These are phyloP conservation scores for Crocidura indochinensis DNA, from an alignment of 2,797 vertebrate genomes.

Conservation along the genomic window DNA sequence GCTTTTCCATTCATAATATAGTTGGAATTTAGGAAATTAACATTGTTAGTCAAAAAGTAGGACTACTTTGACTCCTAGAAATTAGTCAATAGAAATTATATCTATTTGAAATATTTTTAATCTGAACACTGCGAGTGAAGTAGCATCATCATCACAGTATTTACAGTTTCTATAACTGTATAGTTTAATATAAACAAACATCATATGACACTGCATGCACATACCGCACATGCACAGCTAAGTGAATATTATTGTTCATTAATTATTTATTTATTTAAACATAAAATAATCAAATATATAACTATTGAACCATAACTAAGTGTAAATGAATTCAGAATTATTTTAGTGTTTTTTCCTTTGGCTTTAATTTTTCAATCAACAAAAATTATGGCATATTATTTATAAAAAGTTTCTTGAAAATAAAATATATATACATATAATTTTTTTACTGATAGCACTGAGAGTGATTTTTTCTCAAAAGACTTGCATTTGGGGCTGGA, in stretches of 20 bases:
- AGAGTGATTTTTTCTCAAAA: constrained; percentile 30
- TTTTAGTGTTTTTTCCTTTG: not conserved
- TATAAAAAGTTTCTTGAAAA: too few relatives aligned
- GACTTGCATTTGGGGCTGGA: constrained; percentile 31
- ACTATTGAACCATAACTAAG: constrained; percentile 18
- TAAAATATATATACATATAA: too few relatives aligned
- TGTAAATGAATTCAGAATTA: not conserved
- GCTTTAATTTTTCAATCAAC: too few relatives aligned
- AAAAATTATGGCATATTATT: too few relatives aligned
- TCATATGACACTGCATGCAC: not conserved
- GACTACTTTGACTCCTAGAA: not conserved
- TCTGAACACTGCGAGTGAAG: not conserved
- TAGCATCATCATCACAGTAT: not conserved
- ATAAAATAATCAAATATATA: constrained; percentile 4
- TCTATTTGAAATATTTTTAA: not conserved
- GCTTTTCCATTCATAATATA: not conserved
- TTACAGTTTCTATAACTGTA: not conserved
- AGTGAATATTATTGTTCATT: not conserved
- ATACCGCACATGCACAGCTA: not conserved
- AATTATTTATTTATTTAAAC: constrained; percentile 32
- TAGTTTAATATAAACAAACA: not conserved
- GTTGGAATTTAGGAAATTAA: not conserved
- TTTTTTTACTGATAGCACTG: not conserved
- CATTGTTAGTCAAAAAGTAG: not conserved
- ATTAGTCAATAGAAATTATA: not conserved